Percentiles rank a stretch among this genome's conserved stretches.
Conservation (phyloP, 2,888 invertebrate genomes). For the Tenthredo amoena region DNA sequence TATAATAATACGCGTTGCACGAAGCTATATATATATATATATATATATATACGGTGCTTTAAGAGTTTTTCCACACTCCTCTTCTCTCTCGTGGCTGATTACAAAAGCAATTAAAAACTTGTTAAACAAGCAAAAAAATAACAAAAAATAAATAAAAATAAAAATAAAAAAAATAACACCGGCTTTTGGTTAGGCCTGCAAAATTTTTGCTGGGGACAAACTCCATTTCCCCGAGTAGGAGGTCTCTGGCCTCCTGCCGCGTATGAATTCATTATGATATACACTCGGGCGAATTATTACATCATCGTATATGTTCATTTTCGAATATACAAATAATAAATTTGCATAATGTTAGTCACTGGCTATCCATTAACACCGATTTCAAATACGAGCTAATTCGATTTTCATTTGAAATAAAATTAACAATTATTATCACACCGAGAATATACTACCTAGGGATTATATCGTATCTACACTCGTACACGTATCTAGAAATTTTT, state of each 20-base stretch:
- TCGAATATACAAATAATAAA: neutral
- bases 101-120: conserved; percentile 22
- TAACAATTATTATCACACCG: too few species aligned
- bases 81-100: neutral
- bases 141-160: neutral
- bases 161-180: neutral
- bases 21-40: neutral
- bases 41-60: neutral
- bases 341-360: conserved; percentile 13
- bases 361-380: neutral
- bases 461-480: neutral
- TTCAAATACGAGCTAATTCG: neutral
- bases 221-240: neutral
- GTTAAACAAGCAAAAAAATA: neutral
- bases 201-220: neutral
- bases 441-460: too few species aligned
- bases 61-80: neutral
- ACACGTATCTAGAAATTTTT: neutral
- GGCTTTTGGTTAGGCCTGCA: neutral
- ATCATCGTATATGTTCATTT: neutral
- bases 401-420: neutral
- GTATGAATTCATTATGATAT: neutral
- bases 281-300: neutral
- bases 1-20: neutral
- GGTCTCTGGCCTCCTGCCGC: neutral